Evolutionary conservation across 2,797 vertebrate species (phyloP), one percentile per base, ranked within the genome.

Genomic region (Scolopax bukidnonensis): DNA sequence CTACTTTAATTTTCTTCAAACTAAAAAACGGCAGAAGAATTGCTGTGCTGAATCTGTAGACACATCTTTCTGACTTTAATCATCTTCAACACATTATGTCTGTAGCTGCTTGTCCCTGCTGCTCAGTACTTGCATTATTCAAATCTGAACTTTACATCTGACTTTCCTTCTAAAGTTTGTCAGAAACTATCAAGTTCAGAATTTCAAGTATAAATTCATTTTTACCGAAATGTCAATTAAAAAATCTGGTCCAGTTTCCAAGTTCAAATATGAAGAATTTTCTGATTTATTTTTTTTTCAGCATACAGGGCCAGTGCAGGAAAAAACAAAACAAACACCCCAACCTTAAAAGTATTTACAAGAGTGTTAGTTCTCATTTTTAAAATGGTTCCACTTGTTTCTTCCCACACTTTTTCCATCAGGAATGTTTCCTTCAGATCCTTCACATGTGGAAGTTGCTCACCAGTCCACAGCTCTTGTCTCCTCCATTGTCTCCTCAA

Each of bases 1-100:
- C 45, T 84, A 36, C 75, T 84, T 95, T 70, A 80, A 77, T 87
- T 89, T 95, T 85, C 64, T 87, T 92, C 61, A 85, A 63, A 83
- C 64, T 64, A 90, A 71, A 81, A 95, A 80, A 27, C 18, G 23
- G 33, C 60, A 81, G 48, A 71, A 84, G 47, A 85, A 69, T 88
- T 86, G 27, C 61, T 3, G 3, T 83, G 33, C 81, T 77, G 71
- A 91, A 94, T 54, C 79, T 87, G 64, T 84, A 77, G 87, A 68
- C 57, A 65, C 6, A 6, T 92, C 50, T 69, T 93, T 90, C 82
- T 78, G 27, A 90, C 73, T 88, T 91, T 54, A 77, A 71, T 85
- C 30, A 2, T 89, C 56, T 92, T 91, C 69, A 75, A 45, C 73
- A 91, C 2, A 0, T 84, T 81, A 73, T 63, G 33, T 91, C 75